Evolutionary conservation across 2,113 vertebrate genomes (phyloP), one percentile per base, ranked within the genome.

Genomic region (Rhabdornis inornatus): DNA sequence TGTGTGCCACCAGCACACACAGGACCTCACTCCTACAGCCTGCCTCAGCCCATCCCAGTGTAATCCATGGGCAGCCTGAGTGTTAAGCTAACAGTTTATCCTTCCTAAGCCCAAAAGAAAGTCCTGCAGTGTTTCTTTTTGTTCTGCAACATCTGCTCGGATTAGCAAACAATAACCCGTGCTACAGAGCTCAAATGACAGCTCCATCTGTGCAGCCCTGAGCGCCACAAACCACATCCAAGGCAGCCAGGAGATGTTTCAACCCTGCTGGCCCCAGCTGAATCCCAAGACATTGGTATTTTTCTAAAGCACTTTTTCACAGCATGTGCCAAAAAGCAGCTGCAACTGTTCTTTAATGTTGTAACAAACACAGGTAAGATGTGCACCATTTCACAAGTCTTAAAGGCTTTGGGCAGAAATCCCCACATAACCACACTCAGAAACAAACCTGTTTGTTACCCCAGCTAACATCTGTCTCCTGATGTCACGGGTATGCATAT

Each of bases 131-230:
- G 87, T 83, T 92, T 55, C 86, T 69, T 80, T 83, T 90, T 60
- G 92, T 85, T 84, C 87, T 50, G 56, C 78, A 94, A 76, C 87
- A 95, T 94, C 84, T 95, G 89, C 87, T 92, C 20, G 85, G 93
- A 91, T 89, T 92, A 95, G 84, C 78, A 94, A 97, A 95, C 65
- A 95, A 76, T 89, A 94, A 69, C 77, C 95, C 0, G 1, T 87
- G 93, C 47, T 85, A 23, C 20, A 55, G 66, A 87, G 70, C 63
- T 97, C 93, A 83, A 69, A 71, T 79, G 87, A 76, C 89, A 85
- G 93, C 89, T 77, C 77, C 78, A 95, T 89, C 87, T 91, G 89
- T 16, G 89, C 77, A 79, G 83, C 42, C 42, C 77, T 40, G 33
- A 64, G 47, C 0, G 0, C 55, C 74, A 61, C 94, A 89, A 25